Conservation (phyloP, 1,140 invertebrate genomes). For the Solenopsis invicta region DNA sequence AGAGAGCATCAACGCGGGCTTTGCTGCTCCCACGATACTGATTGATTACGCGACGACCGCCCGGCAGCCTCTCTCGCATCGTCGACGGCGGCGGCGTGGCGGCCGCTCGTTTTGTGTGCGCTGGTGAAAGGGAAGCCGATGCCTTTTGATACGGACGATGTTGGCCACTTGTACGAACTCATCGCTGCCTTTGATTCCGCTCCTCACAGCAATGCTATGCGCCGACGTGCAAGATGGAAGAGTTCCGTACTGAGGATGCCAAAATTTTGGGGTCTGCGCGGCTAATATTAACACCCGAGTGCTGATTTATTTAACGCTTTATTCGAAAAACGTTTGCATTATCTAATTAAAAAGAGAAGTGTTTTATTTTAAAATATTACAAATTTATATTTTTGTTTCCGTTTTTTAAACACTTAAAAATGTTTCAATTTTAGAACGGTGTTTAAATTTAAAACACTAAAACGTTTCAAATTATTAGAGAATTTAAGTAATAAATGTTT, state of each 20-base stretch:
- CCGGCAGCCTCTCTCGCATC: slow-evolving; percentile 64
- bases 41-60: slow-evolving; percentile 81
- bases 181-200: slow-evolving; percentile 50
- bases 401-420: too few relatives aligned
- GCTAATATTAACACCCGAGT: not conserved
- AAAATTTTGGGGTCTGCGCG: slow-evolving; percentile 11
- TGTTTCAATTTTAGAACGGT: too few relatives aligned
- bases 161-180: slow-evolving; percentile 70
- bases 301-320: not conserved
- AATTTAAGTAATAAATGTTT: too few relatives aligned
- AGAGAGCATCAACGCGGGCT: slow-evolving; percentile 70
- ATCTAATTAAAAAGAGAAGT: not conserved
- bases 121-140: slow-evolving; percentile 79
- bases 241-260: not conserved
- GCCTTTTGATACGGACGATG: slow-evolving; percentile 77
- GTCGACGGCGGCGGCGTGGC: slow-evolving; percentile 64
- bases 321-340: not conserved
- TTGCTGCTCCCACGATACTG: slow-evolving; percentile 79
- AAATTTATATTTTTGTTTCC: too few relatives aligned
- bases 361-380: too few relatives aligned
- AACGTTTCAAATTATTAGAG: too few relatives aligned
- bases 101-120: slow-evolving; percentile 67
- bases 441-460: too few relatives aligned
- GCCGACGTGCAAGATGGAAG: not conserved
- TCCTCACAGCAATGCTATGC: slow-evolving; percentile 25